Conservation (phyloP, 2,888 invertebrate species). For the Meandrusa payeni region DNA sequence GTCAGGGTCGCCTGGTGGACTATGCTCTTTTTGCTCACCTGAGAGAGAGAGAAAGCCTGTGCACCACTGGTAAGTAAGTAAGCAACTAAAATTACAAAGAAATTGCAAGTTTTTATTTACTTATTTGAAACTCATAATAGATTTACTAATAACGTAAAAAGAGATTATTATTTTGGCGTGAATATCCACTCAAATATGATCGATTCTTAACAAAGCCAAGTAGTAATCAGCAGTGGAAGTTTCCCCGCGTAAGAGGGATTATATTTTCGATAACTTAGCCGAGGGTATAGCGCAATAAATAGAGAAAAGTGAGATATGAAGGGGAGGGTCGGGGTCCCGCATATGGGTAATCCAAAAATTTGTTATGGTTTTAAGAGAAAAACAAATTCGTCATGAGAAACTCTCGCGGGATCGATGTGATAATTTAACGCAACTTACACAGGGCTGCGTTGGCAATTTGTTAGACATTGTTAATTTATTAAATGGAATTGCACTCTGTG, state of each 20-base stretch:
- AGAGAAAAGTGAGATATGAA: slow-evolving; percentile 60
- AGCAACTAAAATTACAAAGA: too few species aligned
- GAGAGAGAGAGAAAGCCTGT: too few species aligned
- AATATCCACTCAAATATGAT: slow-evolving; percentile 46
- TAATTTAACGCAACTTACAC: slow-evolving; percentile 38
- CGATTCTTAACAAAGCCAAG: slow-evolving; percentile 58
- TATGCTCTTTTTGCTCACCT: too few species aligned
- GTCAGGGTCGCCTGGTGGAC: too few species aligned
- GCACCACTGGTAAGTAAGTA: too few species aligned
- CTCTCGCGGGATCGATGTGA: slow-evolving; percentile 60
- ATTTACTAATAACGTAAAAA: too few species aligned
- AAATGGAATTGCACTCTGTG: slow-evolving; percentile 10
- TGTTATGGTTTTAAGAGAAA: slow-evolving; percentile 74
- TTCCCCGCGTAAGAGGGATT: slow-evolving; percentile 75
- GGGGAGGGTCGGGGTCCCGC: slow-evolving; percentile 40
- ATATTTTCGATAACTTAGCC: slow-evolving; percentile 77
- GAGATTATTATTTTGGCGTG: too few species aligned
- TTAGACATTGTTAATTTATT: slow-evolving; percentile 25
- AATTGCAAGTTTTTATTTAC: too few species aligned
- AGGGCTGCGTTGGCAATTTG: slow-evolving; percentile 29
- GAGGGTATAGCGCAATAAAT: slow-evolving; percentile 73
- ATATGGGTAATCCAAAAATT: slow-evolving; percentile 72
- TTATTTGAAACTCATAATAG: too few species aligned
- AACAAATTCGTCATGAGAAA: slow-evolving; percentile 44
- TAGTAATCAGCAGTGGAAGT: slow-evolving; percentile 76